phyloP scores from a whole-genome alignment of 2,797 vertebrate species.

The Danio kyathit region DNA sequence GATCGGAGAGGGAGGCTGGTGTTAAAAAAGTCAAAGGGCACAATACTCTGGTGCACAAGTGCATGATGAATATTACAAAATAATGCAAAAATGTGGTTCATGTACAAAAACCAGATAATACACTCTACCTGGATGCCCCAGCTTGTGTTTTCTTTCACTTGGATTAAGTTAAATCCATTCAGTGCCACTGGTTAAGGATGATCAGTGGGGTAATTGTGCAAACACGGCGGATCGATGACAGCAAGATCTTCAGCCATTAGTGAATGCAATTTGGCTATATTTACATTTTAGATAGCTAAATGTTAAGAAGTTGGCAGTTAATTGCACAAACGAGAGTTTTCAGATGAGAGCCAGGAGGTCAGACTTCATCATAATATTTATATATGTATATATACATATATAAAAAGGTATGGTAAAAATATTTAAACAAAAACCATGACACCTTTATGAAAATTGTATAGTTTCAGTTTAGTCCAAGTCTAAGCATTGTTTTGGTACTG shows the following conservation, averaged over 20 bases:
- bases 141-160: not conserved
- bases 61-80: not conserved
- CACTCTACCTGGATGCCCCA: not conserved
- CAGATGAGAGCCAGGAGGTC: not conserved
- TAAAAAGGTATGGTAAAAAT: too few species aligned
- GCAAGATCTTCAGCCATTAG: slow-evolving; percentile 14
- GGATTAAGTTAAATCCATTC: slow-evolving; percentile 19
- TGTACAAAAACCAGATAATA: not conserved
- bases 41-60: slow-evolving; percentile 13
- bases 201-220: not conserved
- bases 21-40: slow-evolving; percentile 30
- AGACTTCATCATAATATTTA: not conserved
- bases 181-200: not conserved
- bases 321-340: not conserved
- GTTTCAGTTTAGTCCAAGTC: too few species aligned
- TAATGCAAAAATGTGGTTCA: not conserved
- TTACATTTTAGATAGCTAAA: slow-evolving; percentile 1
- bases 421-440: too few species aligned
- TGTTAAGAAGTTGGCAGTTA: not conserved
- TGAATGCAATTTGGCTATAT: not conserved
- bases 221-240: not conserved
- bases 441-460: too few species aligned
- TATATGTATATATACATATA: too few species aligned
- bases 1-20: slow-evolving; percentile 4
- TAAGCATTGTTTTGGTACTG: too few species aligned